A percentile compares a stretch with the other conserved stretches of the same genome.
These are phyloP conservation scores for Aphelocoma coerulescens DNA, from an alignment of 2,113 vertebrate species.

Conservation along the genomic window DNA sequence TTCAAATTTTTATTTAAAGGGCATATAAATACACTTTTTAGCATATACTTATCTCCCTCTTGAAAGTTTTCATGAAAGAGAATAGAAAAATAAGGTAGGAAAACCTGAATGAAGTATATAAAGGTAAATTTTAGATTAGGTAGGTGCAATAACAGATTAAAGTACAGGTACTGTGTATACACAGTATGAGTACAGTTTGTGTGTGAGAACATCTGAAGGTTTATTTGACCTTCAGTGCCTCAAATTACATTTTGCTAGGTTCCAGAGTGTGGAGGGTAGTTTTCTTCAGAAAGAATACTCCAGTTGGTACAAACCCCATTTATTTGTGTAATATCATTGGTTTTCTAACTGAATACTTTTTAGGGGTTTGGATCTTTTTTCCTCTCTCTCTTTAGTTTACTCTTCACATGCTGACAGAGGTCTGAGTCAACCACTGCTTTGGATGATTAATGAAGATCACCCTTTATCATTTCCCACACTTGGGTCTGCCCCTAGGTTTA, in stretches of 20 bases:
- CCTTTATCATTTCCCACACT: not conserved
- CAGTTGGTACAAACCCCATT: fast-evolving
- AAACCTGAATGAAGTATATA: not conserved
- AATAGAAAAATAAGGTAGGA: not conserved
- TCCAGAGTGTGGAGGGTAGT: not conserved
- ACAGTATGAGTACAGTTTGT: not conserved
- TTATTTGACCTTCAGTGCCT: not conserved
- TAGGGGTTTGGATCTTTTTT: fast-evolving
- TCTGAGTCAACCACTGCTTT: not conserved
- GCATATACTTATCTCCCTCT: not conserved
- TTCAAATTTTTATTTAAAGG: not conserved
- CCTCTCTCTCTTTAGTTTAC: not conserved
- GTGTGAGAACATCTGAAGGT: not conserved
- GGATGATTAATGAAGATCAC: not conserved
- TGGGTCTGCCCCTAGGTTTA: not conserved
- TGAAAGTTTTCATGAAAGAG: not conserved
- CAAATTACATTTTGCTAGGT: not conserved
- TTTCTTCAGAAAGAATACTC: not conserved
- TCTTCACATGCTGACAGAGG: not conserved
- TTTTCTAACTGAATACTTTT: not conserved
- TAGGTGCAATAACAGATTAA: not conserved
- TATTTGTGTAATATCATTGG: not conserved
- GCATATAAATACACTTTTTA: not conserved
- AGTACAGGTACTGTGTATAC: not conserved
- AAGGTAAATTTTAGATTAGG: not conserved